Evolutionary conservation across 2,888 invertebrate species (phyloP), one percentile per base, ranked within the genome.

Genomic region (Andrena haemorrhoa): DNA sequence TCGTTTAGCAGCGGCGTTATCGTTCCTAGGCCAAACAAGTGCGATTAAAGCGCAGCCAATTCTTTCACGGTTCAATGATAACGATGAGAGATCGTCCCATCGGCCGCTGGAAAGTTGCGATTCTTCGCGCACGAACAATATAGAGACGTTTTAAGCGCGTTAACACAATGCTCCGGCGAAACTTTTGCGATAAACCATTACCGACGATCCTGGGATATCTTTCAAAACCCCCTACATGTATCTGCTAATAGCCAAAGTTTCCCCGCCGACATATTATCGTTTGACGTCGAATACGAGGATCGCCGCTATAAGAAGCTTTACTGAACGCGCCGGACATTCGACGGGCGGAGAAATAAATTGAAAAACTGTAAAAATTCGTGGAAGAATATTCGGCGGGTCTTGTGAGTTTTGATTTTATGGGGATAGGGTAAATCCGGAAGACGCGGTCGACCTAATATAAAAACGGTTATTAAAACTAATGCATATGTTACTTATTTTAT

Each of bases 1-100:
- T 84, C 89, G 88, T 85, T 90, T 89, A 88, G 88, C 78, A 86
- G 82, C 83, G 85, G 85, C 81, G 71, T 85, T 88, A 84, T 83
- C 82, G 82, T 79, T 78, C 71, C 80, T 86, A 88, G 85, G 73
- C 79, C 88, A 85, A 85, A 88, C 85, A 79, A 80, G 80, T 61
- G 80, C 78, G 78, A 82, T 83, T 85, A 86, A 88, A 86, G 88
- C 82, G 86, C 79, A 65, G 83, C 83, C 85, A 86, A 88, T 85
- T 82, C 72, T 79, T 88, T 85, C 82, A 83, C 85, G 65, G 75
- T 76, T 81, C 75, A 73, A 65, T 60, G 86, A 68, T 79, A 79
- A 85, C 83, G 68, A 71, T 76, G 69, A 79, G 60, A 79, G 53
- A 71, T 82, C 70, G 49, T 41, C 2, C 41, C 29, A 7, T 56